Evolutionary conservation across 1,140 invertebrate species (phyloP), one percentile per base, ranked within the genome.

Genomic region (Ceratosolen solmsi): DNA sequence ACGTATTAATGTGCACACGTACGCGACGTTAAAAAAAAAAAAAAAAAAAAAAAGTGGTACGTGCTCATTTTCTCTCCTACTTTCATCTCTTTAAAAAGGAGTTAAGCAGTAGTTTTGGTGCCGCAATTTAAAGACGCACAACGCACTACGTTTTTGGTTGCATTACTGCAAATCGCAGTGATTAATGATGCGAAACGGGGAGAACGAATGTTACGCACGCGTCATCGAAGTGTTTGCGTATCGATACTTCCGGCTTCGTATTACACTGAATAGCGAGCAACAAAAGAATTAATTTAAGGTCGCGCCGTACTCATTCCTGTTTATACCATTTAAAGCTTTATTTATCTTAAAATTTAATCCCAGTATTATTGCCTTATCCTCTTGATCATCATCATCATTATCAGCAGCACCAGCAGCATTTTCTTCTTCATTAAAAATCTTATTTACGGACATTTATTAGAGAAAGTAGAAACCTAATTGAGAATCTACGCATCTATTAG

Each of bases 221-320:
- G 78, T 82, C 79, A 80, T 80, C 79, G 38, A 25, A 25, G 22
- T 60, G 60, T 65, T 80, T 80, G 56, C 71, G 56, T 80, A 72
- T 79, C 38, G 51, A 56, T 54, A 41, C 71, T 80, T 74, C 79
- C 79, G 79, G 70, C 30, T 74, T 38, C 20, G 71, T 70, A 33
- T 73, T 60, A 70, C 70, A 33, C 9, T 22, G 49, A 73, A 36
- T 25, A 13, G 22, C 75, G 60, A 41, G 60, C 60, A 73, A 71
- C 70, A 82, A 72, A 79, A 80, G 79, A 80, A 72, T 72, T 51
- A 33, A 72, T 63, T 65, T 68, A n/a, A 68, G 51, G 49, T 79
- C 58, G 30, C 27, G 13, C 74, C 25, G 76, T 36, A 20, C 22
- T 56, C 8, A n/a, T 22, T 36, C 4, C 5, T 27, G 13, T 33